phyloP scores from a whole-genome alignment of 1,140 invertebrate species.

The Eumaeus atala region DNA sequence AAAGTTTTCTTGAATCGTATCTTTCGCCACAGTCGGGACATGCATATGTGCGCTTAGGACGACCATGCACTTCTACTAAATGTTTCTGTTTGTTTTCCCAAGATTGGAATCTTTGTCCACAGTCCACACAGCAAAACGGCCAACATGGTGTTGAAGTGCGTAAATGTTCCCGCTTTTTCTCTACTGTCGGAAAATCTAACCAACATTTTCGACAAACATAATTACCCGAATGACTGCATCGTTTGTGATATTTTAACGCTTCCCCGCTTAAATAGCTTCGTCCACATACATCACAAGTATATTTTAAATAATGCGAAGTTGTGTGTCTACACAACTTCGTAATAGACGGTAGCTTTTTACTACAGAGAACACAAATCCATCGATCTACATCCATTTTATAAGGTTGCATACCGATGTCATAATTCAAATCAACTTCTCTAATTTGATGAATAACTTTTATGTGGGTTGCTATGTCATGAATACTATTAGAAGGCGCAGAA shows the following conservation, averaged over 20 bases:
- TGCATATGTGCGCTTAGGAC: conserved; percentile 33
- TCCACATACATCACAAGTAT: conserved; percentile 56
- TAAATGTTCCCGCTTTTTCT: conserved; percentile 42
- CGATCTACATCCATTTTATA: conserved; percentile 47
- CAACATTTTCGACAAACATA: conserved; percentile 54
- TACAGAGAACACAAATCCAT: conserved; percentile 43
- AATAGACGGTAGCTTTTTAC: conserved; percentile 41
- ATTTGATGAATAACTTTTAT: conserved; percentile 31
- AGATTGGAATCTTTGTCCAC: conserved; percentile 49
- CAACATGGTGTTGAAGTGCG: conserved; percentile 42
- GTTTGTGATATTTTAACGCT: conserved; percentile 51
- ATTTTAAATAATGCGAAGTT: conserved; percentile 47
- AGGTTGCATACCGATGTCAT: conserved; percentile 42
- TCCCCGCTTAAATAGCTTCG: conserved; percentile 45
- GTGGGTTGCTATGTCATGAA: conserved; percentile 37
- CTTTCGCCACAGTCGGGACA: conserved; percentile 48
- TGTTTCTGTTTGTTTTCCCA: conserved; percentile 54
- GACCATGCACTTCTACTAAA: conserved; percentile 34
- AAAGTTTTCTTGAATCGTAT: conserved; percentile 37
- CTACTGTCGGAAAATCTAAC: conserved; percentile 39
- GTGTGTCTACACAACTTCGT: conserved; percentile 49
- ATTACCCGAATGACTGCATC: conserved; percentile 42
- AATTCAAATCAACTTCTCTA: conserved; percentile 30
- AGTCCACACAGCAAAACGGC: conserved; percentile 43
- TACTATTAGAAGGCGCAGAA: conserved; percentile 23